Evolutionary conservation across 2,888 invertebrate species (phyloP).

Genomic region (Helobdella robusta): DNA sequence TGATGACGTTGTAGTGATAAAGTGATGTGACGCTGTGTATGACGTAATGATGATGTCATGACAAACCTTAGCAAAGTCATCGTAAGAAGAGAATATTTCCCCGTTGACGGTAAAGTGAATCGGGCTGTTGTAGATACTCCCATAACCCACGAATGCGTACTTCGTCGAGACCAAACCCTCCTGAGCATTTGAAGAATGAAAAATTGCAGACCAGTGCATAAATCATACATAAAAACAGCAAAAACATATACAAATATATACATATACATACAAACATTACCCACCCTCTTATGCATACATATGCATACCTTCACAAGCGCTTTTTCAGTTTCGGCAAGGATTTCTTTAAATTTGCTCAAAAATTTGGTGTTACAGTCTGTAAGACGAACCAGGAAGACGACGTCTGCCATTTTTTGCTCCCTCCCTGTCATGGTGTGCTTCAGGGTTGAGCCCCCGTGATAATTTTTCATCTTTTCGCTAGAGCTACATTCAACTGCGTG

Average conservation of each 20-base stretch:
- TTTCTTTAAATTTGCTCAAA: not conserved
- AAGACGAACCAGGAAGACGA: not conserved
- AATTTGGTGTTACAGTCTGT: not conserved
- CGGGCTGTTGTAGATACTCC: slow-evolving; percentile 61
- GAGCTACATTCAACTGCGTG: no score
- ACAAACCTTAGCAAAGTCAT: slow-evolving; percentile 27
- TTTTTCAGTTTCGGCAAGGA: not conserved
- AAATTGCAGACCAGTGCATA: no score
- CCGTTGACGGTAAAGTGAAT: slow-evolving; percentile 58
- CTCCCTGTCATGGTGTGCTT: no score
- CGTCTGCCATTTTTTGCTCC: not conserved
- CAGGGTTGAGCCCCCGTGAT: no score
- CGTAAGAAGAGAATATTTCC: slow-evolving; percentile 38
- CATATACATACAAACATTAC: not conserved
- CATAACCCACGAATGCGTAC: slow-evolving; percentile 64
- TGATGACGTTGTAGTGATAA: no score
- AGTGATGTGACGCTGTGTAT: no score
- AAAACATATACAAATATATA: not conserved
- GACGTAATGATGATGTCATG: no score
- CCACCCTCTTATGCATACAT: not conserved
- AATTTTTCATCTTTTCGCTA: no score
- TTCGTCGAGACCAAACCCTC: slow-evolving; percentile 52
- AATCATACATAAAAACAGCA: not conserved
- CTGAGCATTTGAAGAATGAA: no score
- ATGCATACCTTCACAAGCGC: not conserved